Base-by-base conservation (phyloP, 2,888 invertebrate genomes). In the Listrodromus nycthemerus region DNA sequence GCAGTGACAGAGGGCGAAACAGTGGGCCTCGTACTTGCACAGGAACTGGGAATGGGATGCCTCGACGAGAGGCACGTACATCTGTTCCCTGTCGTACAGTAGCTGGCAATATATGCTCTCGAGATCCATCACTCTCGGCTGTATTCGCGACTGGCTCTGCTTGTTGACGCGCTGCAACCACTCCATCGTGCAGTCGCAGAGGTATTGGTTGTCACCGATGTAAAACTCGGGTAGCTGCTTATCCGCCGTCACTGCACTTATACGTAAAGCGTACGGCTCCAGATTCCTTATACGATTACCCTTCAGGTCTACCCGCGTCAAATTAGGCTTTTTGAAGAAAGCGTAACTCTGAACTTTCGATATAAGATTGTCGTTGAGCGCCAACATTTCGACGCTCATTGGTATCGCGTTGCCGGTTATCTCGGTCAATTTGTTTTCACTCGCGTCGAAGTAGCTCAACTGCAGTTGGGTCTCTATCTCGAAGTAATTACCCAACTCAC, bases 181-280 rank as follows among this genome's bases (percentile, higher is more conserved):
- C 92, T 97, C 97, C 97, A 98, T 97, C 83, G 97, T 97, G 92
- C 98, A 98, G 93, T 97, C 97, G 94, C 98, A 98, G 90, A 96
- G 95, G 91, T 97, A 96, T 78, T 97, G 97, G 94, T 98, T 98
- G 86, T 96, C 96, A 67, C 97, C 97, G 85, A 98, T 96, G 92
- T 96, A 96, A 93, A 98, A 97, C 93, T 97, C 97, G 6, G 97
- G 97, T 81, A 97, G 95, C 30, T 95, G 94, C 92, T 96, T 96
- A 83, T 96, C 96, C 85, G 95, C 94, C 45, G 96, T 96, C 69
- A 97, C 96, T 30, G 96, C 95, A 82, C 96, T 96, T 94, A 97
- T 96, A 88, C 97, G 94, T 86, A 97, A 93, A 8, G 97, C 96
- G 92, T 97, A 96, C 6, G 96, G 96, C 88, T 96, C 97, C 83